These are phyloP conservation scores for Eubasilissa regina DNA, from an alignment of 1,140 invertebrate genomes.

Conservation along the genomic window DNA sequence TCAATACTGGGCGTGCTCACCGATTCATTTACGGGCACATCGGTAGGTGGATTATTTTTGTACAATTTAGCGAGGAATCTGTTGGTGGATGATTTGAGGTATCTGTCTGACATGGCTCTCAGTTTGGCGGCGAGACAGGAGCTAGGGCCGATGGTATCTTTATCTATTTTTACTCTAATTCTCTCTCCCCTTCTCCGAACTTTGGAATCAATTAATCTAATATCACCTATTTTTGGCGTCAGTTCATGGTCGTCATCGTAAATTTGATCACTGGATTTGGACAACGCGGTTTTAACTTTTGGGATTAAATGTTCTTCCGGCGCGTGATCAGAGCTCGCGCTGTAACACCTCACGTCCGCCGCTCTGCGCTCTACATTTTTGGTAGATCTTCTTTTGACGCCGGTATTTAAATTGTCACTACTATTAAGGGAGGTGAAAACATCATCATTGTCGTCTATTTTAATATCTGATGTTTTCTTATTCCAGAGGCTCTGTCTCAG, in stretches of 20 bases:
- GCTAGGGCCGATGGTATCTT: slow-evolving; percentile 71
- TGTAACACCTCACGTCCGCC: slow-evolving; percentile 69
- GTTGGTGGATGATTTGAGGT: slow-evolving; percentile 79
- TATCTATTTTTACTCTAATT: slow-evolving; percentile 68
- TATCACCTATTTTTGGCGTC: slow-evolving; percentile 58
- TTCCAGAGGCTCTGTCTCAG: slow-evolving; percentile 71
- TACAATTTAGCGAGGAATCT: slow-evolving; percentile 81
- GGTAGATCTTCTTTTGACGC: slow-evolving; percentile 46
- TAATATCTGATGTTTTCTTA: slow-evolving; percentile 63
- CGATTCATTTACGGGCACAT: slow-evolving; percentile 55
- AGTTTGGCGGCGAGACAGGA: slow-evolving; percentile 80
- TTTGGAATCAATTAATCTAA: slow-evolving; percentile 57
- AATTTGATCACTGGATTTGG: slow-evolving; percentile 73
- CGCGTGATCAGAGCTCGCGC: slow-evolving; percentile 70
- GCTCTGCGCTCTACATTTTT: slow-evolving; percentile 45
- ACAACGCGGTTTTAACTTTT: slow-evolving; percentile 67
- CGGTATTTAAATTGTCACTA: slow-evolving; percentile 36
- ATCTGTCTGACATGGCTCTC: slow-evolving; percentile 80
- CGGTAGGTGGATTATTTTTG: slow-evolving; percentile 67
- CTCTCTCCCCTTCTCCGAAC: slow-evolving; percentile 63
- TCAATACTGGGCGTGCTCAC: slow-evolving; percentile 47
- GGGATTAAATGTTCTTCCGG: slow-evolving; percentile 66
- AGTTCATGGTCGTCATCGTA: slow-evolving; percentile 67
- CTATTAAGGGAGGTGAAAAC: slow-evolving; percentile 67
- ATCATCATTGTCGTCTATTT: slow-evolving; percentile 65